Evolutionary conservation across 1,140 invertebrate genomes (phyloP).

Genomic region (Cyphomyrmex costatus): DNA sequence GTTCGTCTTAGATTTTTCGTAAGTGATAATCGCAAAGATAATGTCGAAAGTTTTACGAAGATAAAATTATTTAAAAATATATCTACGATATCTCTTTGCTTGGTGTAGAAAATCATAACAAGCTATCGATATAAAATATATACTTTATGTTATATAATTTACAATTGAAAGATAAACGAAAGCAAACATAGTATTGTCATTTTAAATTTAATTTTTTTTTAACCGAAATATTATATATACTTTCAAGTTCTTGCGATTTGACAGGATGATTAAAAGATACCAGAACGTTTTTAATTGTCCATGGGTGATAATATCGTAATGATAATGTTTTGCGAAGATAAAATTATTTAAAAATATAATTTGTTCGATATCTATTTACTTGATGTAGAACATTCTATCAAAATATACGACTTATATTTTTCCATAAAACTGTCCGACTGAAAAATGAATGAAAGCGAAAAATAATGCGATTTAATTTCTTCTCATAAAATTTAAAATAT

Average conservation of each 20-base stretch:
- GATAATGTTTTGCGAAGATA: background rate
- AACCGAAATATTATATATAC: background rate
- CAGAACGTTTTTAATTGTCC: background rate
- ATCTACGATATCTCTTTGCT: background rate
- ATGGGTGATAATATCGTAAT: background rate
- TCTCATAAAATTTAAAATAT: background rate
- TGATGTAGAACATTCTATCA: background rate
- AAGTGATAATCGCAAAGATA: background rate
- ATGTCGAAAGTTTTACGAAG: background rate
- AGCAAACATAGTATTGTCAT: background rate
- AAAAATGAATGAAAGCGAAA: background rate
- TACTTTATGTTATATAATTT: background rate
- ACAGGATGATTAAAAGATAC: background rate
- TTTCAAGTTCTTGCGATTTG: background rate
- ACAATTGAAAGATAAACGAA: background rate
- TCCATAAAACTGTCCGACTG: background rate
- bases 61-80: constrained; percentile 9
- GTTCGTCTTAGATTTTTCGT: background rate
- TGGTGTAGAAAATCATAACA: background rate
- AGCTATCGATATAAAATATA: background rate
- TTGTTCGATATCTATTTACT: background rate
- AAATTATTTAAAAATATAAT: constrained; percentile 14
- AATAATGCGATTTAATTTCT: background rate
- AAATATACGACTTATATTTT: background rate
- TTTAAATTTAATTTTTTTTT: background rate